Evolutionary conservation across 2,113 vertebrate species (phyloP), one percentile per base, ranked within the genome.

Genomic region (Trichomycterus rosablanca): DNA sequence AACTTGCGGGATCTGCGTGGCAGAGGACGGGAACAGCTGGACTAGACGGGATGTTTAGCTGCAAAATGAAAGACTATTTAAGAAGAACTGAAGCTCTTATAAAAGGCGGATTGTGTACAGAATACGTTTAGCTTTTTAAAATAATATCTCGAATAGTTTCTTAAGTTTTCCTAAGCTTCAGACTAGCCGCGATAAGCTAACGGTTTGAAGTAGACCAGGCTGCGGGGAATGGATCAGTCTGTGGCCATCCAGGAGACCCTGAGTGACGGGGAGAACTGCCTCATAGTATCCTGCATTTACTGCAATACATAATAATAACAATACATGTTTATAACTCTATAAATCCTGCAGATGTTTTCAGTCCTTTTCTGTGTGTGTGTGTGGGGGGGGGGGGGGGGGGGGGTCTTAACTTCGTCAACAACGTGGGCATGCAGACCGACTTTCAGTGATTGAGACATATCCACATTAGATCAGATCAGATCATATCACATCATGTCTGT

Each of bases 171-270:
- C n/a, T 53, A 35, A 7, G 28, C 14, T 63, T 12, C 12, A 22
- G 32, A 35, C 26, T 56, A 35, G 20, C 11, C n/a, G 43, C 30
- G 3, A 9, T 4, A 7, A 19, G 51, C 59, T 68, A 68, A 68
- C 57, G 66, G 66, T 68, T 19, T 55, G 2, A 3, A 19, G 12
- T 35, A 12, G 32, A n/a, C n/a, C n/a, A 19, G 19, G 18, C 58
- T 32, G 56, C 20, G 40, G 30, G 28, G 32, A 6, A 95, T 97
- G 95, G 94, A 97, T 78, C 92, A 95, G 71, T 97, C 94, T 14
- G 83, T 90, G 16, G 93, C 89, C 0, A 89, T 97, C 76, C 92
- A 94, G 72, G 93, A 95, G 78, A 87, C 87, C 59, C 80, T 97
- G 66, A 69, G 71, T 2, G 67, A 35, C 1, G 85, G 65, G 0